Percentiles rank a stretch among this genome's conserved stretches.
Evolutionary conservation across 2,113 vertebrate species (phyloP).

Genomic region (Otolemur garnettii): DNA sequence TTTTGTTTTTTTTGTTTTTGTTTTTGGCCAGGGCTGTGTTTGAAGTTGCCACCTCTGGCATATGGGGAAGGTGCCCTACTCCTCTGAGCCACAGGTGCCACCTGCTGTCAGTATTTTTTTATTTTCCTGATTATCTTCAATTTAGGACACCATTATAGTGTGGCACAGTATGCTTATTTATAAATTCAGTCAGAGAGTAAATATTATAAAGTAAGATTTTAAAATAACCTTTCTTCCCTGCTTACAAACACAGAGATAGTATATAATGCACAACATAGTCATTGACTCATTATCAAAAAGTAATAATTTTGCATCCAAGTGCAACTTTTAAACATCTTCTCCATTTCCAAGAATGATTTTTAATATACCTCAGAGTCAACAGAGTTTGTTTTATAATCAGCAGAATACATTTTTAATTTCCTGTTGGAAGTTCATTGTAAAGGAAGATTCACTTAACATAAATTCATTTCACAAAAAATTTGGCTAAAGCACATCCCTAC

Average conservation of each 20-base stretch:
- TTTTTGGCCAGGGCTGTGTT: too few relatives aligned
- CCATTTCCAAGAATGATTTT: neutral
- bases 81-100: neutral
- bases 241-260: neutral
- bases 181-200: neutral
- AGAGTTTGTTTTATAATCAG: slow-evolving; percentile 47
- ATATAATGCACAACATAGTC: neutral
- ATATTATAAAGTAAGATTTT: neutral
- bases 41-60: too few relatives aligned
- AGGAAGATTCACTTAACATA: slow-evolving; percentile 60
- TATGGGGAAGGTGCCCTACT: too few relatives aligned
- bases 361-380: slow-evolving; percentile 17
- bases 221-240: neutral
- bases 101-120: neutral
- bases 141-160: neutral
- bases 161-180: neutral
- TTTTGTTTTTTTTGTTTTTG: neutral
- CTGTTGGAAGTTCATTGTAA: slow-evolving; percentile 37
- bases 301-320: slow-evolving; percentile 16
- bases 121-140: slow-evolving; percentile 30
- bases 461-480: slow-evolving; percentile 59
- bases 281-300: slow-evolving; percentile 14
- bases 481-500: slow-evolving; percentile 24
- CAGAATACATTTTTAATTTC: slow-evolving; percentile 61
- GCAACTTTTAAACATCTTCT: neutral